Base-by-base conservation (phyloP, 1,140 invertebrate genomes). In the Tetramorium alpestre region DNA sequence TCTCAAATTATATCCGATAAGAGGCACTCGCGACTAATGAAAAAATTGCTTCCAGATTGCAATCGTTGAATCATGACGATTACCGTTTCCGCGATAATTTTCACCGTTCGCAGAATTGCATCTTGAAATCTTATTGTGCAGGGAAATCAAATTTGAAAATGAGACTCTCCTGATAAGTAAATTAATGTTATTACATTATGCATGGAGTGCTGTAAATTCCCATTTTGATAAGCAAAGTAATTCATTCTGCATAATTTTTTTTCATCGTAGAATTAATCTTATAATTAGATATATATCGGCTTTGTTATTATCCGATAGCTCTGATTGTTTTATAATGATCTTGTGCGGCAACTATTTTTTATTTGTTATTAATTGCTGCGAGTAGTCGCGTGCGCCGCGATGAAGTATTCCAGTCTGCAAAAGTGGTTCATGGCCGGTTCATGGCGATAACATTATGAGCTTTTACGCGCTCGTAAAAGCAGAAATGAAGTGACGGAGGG, bases 401-500 rank as follows among this genome's bases (percentile, higher is more conserved):
- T 44, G n/a, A 70, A 86, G 56, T 86, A 56, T 86, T 60, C 49
- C 64, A 22, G 33, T 51, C 28, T 73, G 49, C 58, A 28, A 81
- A 70, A 81, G 44, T 81, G 67, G 64, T 87, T 73, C 67, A 73
- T 3, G 72, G 44, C n/a, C 28, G 65, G 33, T 56, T 47, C 56
- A 25, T 54, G 22, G 18, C 16, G 44, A 47, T 51, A 69, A 75
- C 72, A 49, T 90, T 89, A 80, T 7, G 16, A 87, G 33, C 75
- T 85, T 85, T 90, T 90, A 67, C 80, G 41, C 60, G 69, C 41
- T 76, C 77, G 56, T 90, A 90, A 90, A 90, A 69, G n/a, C 28
- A 54, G 41, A 58, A 67, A 85, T 80, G 69, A 41, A 81, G 62
- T 58, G 75, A 89, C 60, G 73, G 60, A 54, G 67, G 75, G 58